Base-by-base conservation (phyloP, 2,888 invertebrate species). In the Coremacera marginata region DNA sequence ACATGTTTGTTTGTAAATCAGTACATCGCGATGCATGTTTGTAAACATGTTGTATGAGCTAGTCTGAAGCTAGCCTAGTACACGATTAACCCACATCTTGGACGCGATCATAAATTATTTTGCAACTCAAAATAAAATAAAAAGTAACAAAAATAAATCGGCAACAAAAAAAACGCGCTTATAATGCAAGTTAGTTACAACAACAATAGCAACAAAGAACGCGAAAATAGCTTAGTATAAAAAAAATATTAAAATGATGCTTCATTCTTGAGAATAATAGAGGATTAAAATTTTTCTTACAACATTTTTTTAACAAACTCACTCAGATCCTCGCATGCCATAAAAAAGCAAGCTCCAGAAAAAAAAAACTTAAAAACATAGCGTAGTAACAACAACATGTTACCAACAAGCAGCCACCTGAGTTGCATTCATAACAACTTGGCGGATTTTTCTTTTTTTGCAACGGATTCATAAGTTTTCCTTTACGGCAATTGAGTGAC, bases 41-140 rank as follows among this genome's bases (percentile, higher is more conserved):
- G 63, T 65, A 31, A 65, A 34, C 31, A 34, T 65, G 63, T 34
- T 16, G n/a, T 19, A 57, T 70, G n/a, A 51, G 70, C 25, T 70
- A 27, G 52, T 51, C 51, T 55, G 71, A 83, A 85, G 84, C 85
- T 88, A 87, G 87, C 87, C 87, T 84, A 88, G 85, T 88, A 88
- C 89, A 89, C 89, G 89, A 89, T 88, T 89, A 89, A 89, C 89
- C 89, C 89, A 89, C 89, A 89, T 89, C 88, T 88, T 84, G 86
- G 88, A 87, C 86, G 88, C 88, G 86, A 86, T 88, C 88, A 89
- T 89, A 89, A 89, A 89, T 89, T 89, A 88, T 88, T 87, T 84
- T 85, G 87, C 85, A 85, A 34, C 37, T 44, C 37, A 25, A 68
- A 51, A 68, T 25, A 52, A 49, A 49, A 49, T 49, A 16, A 67